A percentile compares a stretch with the other conserved stretches of the same genome.
These are phyloP conservation scores for Drosophila elegans DNA, from an alignment of 1,140 invertebrate species.

Conservation along the genomic window DNA sequence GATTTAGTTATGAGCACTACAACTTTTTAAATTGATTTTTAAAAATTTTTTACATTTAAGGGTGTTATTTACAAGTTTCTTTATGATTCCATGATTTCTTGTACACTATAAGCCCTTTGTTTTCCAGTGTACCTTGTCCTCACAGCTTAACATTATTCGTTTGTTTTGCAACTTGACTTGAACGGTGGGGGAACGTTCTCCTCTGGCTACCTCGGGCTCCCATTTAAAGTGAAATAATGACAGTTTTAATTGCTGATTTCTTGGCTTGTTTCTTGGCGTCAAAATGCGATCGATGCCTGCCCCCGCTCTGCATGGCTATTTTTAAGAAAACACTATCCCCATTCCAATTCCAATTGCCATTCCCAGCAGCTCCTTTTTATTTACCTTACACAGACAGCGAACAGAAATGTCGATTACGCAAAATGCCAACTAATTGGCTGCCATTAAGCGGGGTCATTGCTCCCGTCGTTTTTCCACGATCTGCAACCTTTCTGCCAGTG, in stretches of 20 bases:
- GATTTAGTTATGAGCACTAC: too few relatives aligned
- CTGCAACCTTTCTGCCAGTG: slow-evolving; percentile 10
- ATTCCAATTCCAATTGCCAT: slow-evolving; percentile 1
- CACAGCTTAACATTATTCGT: slow-evolving; percentile 1
- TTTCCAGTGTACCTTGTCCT: not conserved
- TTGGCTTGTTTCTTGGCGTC: slow-evolving; percentile 67
- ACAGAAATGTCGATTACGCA: slow-evolving; percentile 67
- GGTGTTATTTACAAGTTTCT: too few relatives aligned
- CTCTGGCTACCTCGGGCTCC: slow-evolving; percentile 15
- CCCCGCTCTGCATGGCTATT: slow-evolving; percentile 27
- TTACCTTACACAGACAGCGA: not conserved
- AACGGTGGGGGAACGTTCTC: not conserved
- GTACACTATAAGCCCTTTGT: not conserved
- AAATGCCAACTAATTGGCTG: slow-evolving; percentile 76
- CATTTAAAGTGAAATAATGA: slow-evolving; percentile 80
- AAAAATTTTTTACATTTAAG: too few relatives aligned
- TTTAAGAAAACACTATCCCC: slow-evolving; percentile 17
- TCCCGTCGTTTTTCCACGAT: slow-evolving; percentile 28
- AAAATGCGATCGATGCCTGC: slow-evolving; percentile 56
- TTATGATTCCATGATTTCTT: too few relatives aligned
- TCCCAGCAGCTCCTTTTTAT: not conserved
- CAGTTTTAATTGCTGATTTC: slow-evolving; percentile 79
- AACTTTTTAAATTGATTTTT: too few relatives aligned
- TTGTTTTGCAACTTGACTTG: slow-evolving; percentile 20
- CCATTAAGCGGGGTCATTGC: slow-evolving; percentile 66